Conservation (phyloP, 2,888 invertebrate species). For the Thera obeliscata region DNA sequence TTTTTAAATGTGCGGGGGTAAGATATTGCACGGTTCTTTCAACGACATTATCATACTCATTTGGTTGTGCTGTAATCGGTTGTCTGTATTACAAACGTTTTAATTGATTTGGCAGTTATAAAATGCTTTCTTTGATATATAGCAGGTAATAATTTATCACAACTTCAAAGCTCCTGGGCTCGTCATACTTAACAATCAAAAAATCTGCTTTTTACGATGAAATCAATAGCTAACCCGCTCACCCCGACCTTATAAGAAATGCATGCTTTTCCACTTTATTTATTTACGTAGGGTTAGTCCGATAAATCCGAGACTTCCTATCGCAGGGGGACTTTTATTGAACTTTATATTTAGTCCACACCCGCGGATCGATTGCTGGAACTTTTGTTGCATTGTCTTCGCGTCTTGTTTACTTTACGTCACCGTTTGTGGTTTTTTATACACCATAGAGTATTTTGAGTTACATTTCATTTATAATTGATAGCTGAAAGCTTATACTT, state of each 20-base stretch:
- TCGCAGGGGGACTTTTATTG: conserved; percentile 80
- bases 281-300: conserved; percentile 82
- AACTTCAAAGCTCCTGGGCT: too few species aligned
- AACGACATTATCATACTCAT: too few species aligned
- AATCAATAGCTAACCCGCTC: conserved; percentile 75
- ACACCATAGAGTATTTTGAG: too few species aligned
- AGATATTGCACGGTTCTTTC: too few species aligned
- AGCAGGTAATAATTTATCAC: too few species aligned
- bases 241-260: conserved; percentile 74
- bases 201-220: conserved; percentile 50
- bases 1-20: too few species aligned
- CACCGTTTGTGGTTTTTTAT: background rate
- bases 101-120: too few species aligned
- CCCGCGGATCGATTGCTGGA: conserved; percentile 75
- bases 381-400: conserved; percentile 57
- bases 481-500: too few species aligned
- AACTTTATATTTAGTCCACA: conserved; percentile 80
- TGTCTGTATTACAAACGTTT: too few species aligned
- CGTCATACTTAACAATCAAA: conserved; percentile 48
- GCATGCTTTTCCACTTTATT: conserved; percentile 79
- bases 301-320: conserved; percentile 80
- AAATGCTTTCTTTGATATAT: too few species aligned
- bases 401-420: conserved; percentile 22
- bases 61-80: too few species aligned
- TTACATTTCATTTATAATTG: too few species aligned